Percentiles rank a stretch among this genome's conserved stretches.
Conservation (phyloP, 2,888 invertebrate genomes). For the Caenorhabditis sp. region DNA sequence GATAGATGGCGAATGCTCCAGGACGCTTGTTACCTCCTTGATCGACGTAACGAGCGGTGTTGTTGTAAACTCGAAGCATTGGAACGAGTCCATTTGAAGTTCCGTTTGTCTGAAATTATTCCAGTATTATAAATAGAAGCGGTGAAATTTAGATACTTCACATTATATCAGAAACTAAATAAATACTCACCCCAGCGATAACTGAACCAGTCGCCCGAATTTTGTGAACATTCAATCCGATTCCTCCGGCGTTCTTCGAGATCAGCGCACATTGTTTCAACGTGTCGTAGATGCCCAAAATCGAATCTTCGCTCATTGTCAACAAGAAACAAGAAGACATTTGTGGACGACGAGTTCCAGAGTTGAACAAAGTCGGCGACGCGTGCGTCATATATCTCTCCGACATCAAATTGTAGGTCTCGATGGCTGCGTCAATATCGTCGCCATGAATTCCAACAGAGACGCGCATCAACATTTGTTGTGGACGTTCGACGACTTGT, state of each 20-base stretch:
- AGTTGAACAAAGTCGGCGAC: constrained; percentile 94
- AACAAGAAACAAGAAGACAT: constrained; percentile 92
- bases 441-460: constrained; percentile 93
- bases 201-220: constrained; percentile 89
- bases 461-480: constrained; percentile 98
- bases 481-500: constrained; percentile 88
- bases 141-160: not conserved
- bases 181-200: constrained; percentile 79
- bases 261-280: constrained; percentile 82
- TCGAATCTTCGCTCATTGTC: constrained; percentile 88
- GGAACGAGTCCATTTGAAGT: constrained; percentile 93
- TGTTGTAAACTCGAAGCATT: constrained; percentile 92
- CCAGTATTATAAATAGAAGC: no score
- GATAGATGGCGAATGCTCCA: constrained; percentile 94
- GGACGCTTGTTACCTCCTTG: constrained; percentile 97
- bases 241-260: constrained; percentile 95
- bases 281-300: constrained; percentile 69
- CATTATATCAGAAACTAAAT: no score
- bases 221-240: constrained; percentile 93
- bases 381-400: constrained; percentile 96
- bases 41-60: constrained; percentile 93
- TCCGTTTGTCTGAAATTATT: constrained; percentile 80
- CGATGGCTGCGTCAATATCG: constrained; percentile 89
- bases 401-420: constrained; percentile 93
- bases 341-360: constrained; percentile 87